Evolutionary conservation across 2,797 vertebrate genomes (phyloP).

Genomic region (Hydrocynus forskahlii): DNA sequence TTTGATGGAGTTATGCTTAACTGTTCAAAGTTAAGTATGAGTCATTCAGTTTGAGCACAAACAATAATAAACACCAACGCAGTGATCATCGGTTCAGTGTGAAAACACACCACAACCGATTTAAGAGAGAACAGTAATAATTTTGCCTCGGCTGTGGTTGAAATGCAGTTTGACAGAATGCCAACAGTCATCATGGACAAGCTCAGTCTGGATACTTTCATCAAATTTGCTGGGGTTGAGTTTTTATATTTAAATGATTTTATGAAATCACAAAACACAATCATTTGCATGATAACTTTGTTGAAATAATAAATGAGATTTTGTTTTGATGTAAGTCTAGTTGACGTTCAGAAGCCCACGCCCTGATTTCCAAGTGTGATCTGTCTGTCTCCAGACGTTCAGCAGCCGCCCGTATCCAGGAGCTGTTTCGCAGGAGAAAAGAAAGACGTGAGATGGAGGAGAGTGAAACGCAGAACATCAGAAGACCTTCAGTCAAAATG

Average conservation of each 20-base stretch:
- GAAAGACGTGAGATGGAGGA: slow-evolving; percentile 97
- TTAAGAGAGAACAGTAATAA: not conserved
- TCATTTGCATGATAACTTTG: not conserved
- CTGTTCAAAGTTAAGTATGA: not conserved
- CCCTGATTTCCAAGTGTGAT: not conserved
- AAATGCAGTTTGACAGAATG: not conserved
- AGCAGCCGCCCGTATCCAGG: slow-evolving; percentile 96
- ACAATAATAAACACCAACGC: not conserved
- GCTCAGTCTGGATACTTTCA: not conserved
- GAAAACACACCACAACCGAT: not conserved
- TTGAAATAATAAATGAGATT: not conserved
- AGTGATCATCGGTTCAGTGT: slow-evolving; percentile 8
- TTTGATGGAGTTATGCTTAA: slow-evolving; percentile 15
- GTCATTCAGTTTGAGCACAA: not conserved
- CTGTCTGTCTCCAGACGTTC: slow-evolving; percentile 81
- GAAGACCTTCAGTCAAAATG: slow-evolving; percentile 93
- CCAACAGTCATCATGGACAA: not conserved
- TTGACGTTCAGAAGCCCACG: not conserved
- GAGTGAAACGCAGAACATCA: slow-evolving; percentile 91
- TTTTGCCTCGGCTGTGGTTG: not conserved
- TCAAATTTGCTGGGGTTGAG: not conserved
- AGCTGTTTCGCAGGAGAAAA: slow-evolving; percentile 95
- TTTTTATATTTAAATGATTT: not conserved
- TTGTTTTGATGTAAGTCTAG: not conserved
- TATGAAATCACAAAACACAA: not conserved